These are phyloP conservation scores for Gymnocheta viridis DNA, from an alignment of 2,888 invertebrate species.

Conservation along the genomic window DNA sequence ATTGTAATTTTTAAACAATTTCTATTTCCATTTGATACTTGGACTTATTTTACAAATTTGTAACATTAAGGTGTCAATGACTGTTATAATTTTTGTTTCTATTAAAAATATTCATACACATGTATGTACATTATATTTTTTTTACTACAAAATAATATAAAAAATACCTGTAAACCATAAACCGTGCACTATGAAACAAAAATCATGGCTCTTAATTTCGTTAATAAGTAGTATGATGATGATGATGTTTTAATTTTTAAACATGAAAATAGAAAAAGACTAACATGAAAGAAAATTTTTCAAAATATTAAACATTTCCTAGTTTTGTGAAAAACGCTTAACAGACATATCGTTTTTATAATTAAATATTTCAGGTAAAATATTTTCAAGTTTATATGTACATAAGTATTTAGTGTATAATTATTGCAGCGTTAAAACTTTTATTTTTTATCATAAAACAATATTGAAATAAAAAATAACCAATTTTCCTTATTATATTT, in stretches of 20 bases:
- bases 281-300: conserved; percentile 38
- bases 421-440: conserved; percentile 60
- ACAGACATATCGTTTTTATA: conserved; percentile 25
- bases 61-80: conserved; percentile 62
- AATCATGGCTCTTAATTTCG: conserved; percentile 64
- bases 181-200: conserved; percentile 64
- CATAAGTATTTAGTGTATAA: conserved; percentile 12
- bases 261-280: conserved; percentile 48
- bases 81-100: conserved; percentile 59
- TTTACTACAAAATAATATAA: conserved; percentile 40
- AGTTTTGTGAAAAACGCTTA: conserved; percentile 32
- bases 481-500: conserved; percentile 19
- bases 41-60: conserved; percentile 34
- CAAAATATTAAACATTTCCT: conserved; percentile 58
- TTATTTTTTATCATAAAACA: conserved; percentile 32
- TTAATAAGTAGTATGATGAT: conserved; percentile 55
- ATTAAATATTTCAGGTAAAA: conserved; percentile 7
- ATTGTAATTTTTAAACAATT: no score
- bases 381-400: not conserved
- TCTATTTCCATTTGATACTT: no score
- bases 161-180: conserved; percentile 64
- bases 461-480: not conserved
- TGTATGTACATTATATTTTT: not conserved
- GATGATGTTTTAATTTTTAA: conserved; percentile 37
- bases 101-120: not conserved